Percentiles rank a stretch among this genome's conserved stretches.
Evolutionary conservation across 2,113 vertebrate species (phyloP).

Genomic region (Saimiri boliviensis): DNA sequence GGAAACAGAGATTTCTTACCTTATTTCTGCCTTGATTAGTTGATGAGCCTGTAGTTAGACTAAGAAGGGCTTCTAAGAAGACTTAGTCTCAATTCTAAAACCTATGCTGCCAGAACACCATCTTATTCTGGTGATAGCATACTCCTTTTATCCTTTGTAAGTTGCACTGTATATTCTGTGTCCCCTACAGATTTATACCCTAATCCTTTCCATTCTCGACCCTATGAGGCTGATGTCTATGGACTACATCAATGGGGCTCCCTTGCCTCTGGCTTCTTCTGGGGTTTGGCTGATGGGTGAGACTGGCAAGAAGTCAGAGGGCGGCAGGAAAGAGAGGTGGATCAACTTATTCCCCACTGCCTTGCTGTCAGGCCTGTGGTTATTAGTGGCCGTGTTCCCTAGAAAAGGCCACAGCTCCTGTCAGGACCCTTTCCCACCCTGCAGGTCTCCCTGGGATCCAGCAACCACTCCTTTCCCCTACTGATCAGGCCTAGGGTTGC

Average conservation of each 20-base stretch:
- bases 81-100: background rate
- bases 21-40: background rate
- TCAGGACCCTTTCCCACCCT: background rate
- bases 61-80: background rate
- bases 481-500: background rate
- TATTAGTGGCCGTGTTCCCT: conserved; percentile 12
- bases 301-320: background rate
- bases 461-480: background rate
- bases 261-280: conserved; percentile 5
- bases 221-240: background rate
- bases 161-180: background rate
- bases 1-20: background rate
- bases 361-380: background rate
- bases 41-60: background rate
- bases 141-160: background rate
- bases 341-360: background rate
- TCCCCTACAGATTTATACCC: background rate
- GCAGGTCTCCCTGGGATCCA: background rate
- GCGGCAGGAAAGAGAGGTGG: background rate
- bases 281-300: background rate
- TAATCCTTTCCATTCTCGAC: background rate
- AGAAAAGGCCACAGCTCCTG: background rate
- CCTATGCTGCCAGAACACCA: too few species aligned
- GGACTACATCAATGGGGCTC: background rate
- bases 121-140: background rate